Evolutionary conservation across 2,797 vertebrate species (phyloP).

Genomic region (Enteromius radiatus): DNA sequence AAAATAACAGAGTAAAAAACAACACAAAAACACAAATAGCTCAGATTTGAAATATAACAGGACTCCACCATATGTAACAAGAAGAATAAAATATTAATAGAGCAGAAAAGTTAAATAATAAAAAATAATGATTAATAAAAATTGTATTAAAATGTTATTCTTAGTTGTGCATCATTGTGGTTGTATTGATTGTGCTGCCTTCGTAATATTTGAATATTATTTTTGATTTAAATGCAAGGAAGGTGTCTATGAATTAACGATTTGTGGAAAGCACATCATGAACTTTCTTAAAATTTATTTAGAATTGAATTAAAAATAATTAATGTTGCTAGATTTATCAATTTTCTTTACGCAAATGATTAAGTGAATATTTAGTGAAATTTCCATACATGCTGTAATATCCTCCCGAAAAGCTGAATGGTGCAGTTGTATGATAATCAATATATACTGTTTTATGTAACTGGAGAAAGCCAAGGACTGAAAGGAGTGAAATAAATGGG

Average conservation of each 20-base stretch:
- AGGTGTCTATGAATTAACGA: background rate
- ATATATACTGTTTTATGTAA: background rate
- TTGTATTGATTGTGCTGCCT: background rate
- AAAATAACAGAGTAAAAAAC: too few relatives aligned
- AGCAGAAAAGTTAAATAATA: too few relatives aligned
- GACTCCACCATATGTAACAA: too few relatives aligned
- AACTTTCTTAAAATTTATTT: background rate
- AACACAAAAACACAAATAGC: too few relatives aligned
- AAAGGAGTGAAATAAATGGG: slow-evolving; percentile 20
- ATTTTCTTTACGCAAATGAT: background rate
- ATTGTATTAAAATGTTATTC: background rate
- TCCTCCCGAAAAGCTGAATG: background rate
- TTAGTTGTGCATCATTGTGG: background rate
- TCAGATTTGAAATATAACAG: too few relatives aligned
- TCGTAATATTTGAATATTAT: background rate
- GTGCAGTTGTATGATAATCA: background rate
- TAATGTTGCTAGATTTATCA: background rate
- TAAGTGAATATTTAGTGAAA: background rate
- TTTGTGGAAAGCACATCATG: background rate
- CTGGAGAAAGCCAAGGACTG: background rate
- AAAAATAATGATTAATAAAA: too few relatives aligned
- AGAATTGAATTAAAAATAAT: background rate
- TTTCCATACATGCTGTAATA: background rate
- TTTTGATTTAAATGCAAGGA: background rate
- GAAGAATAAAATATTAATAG: too few relatives aligned